Percentiles rank a stretch among this genome's conserved stretches.
These are phyloP conservation scores for Amphipoea lucens DNA, from an alignment of 2,888 invertebrate genomes.

Conservation along the genomic window DNA sequence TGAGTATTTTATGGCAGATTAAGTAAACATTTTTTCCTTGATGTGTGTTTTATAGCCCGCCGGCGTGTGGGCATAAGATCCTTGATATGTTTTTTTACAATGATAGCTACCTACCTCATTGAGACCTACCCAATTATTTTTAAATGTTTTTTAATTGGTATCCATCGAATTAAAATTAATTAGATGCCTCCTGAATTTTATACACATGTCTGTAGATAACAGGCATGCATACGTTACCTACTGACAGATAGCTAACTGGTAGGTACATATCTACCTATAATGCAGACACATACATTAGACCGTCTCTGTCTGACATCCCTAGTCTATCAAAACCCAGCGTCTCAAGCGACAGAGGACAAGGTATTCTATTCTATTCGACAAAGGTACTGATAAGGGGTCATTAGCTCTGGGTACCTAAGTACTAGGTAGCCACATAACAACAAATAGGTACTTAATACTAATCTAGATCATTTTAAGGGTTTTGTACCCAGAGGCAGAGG, in stretches of 20 bases:
- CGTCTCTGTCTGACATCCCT: not conserved
- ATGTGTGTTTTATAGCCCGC: conserved; percentile 68
- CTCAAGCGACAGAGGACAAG: not conserved
- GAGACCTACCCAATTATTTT: conserved; percentile 47
- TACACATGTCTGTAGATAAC: conserved; percentile 49
- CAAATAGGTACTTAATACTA: not conserved
- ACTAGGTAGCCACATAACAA: not conserved
- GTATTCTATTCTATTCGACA: not conserved
- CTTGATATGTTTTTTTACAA: conserved; percentile 32
- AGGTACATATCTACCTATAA: not conserved
- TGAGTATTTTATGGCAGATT: conserved; percentile 79
- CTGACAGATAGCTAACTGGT: not conserved
- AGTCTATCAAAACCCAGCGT: not conserved
- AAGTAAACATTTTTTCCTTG: conserved; percentile 68
- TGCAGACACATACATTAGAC: not conserved
- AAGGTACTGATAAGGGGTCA: not conserved
- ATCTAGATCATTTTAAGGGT: not conserved
- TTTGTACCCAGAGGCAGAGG: not conserved
- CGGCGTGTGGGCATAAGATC: conserved; percentile 55
- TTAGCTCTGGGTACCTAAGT: not conserved
- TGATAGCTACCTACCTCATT: conserved; percentile 30
- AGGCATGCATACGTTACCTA: conserved; percentile 1
- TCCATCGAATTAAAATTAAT: conserved; percentile 47
- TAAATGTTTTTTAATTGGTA: conserved; percentile 48
- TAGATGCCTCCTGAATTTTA: conserved; percentile 37